Percentiles rank a stretch among this genome's conserved stretches.
Conservation (phyloP, 2,113 vertebrate species). For the Caranx melampygus region DNA sequence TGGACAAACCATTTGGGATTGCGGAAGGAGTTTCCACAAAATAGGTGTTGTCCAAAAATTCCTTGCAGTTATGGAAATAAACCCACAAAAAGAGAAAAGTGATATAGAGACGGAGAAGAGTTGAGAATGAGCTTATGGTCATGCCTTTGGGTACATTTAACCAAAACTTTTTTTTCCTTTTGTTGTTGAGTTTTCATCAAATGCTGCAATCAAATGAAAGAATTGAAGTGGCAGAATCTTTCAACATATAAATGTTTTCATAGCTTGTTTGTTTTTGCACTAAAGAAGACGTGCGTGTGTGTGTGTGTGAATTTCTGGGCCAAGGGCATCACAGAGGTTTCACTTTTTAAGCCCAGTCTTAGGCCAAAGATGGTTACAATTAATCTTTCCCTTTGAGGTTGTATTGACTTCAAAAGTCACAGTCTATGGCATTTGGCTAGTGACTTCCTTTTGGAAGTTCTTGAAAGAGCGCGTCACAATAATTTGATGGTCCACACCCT, state of each 20-base stretch:
- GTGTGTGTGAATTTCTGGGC: background rate
- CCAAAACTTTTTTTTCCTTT: constrained; percentile 6
- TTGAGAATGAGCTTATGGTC: constrained; percentile 30
- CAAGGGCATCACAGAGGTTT: constrained; percentile 32
- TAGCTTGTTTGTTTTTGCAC: constrained; percentile 12
- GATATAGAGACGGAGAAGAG: constrained; percentile 36
- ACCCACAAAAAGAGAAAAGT: constrained; percentile 66
- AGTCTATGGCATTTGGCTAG: constrained; percentile 59
- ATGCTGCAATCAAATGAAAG: constrained; percentile 22
- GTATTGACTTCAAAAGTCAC: constrained; percentile 58
- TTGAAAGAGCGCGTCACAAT: constrained; percentile 62
- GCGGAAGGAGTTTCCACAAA: constrained; percentile 81
- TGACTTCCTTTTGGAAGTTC: constrained; percentile 65
- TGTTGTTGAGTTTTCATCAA: constrained; percentile 39
- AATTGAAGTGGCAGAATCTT: constrained; percentile 26
- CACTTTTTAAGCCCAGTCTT: constrained; percentile 51
- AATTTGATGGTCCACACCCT: constrained; percentile 63
- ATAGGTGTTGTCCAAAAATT: constrained; percentile 85
- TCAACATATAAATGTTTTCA: constrained; percentile 25
- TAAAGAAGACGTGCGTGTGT: constrained; percentile 2
- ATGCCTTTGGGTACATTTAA: constrained; percentile 42
- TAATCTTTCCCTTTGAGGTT: constrained; percentile 67
- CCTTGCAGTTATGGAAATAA: constrained; percentile 81
- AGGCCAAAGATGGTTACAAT: constrained; percentile 61
- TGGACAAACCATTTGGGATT: constrained; percentile 78